phyloP scores from a whole-genome alignment of 2,888 invertebrate species.

The Nomada ruficornis region DNA sequence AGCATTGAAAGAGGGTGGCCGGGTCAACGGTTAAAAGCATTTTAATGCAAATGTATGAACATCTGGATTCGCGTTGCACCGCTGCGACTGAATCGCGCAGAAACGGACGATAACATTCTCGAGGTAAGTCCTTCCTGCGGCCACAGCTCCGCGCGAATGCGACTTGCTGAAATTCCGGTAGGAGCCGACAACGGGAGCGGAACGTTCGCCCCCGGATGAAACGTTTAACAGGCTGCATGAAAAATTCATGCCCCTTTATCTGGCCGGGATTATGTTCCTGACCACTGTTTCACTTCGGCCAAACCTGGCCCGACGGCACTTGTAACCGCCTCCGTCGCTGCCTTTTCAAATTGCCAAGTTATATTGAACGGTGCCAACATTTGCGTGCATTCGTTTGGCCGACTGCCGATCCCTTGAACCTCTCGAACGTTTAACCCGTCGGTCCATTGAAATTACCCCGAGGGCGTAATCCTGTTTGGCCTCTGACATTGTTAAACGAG shows the following conservation, averaged over 20 bases:
- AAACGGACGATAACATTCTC: constrained; percentile 61
- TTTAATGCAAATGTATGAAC: constrained; percentile 69
- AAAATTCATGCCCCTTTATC: constrained; percentile 48
- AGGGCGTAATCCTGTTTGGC: too few relatives aligned
- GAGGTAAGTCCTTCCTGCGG: constrained; percentile 46
- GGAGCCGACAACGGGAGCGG: constrained; percentile 3
- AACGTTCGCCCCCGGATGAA: constrained; percentile 21
- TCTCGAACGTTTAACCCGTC: too few relatives aligned
- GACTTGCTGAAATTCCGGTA: constrained; percentile 41
- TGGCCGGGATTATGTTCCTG: constrained; percentile 38
- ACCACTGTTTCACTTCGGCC: constrained; percentile 17
- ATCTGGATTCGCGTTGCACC: constrained; percentile 47
- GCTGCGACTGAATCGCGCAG: constrained; percentile 40
- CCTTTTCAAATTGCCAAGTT: constrained; percentile 2
- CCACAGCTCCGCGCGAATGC: constrained; percentile 25
- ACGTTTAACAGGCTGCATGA: constrained; percentile 53
- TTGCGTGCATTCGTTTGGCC: not conserved
- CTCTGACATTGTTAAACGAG: too few relatives aligned
- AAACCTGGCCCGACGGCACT: not conserved
- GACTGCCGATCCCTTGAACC: too few relatives aligned
- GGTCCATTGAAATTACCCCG: too few relatives aligned
- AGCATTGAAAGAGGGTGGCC: constrained; percentile 35
- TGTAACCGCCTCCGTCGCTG: not conserved
- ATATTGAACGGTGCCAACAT: constrained; percentile 1
- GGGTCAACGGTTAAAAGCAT: constrained; percentile 49